These are phyloP conservation scores for Drosophila gaucha DNA, from an alignment of 2,888 invertebrate species.

Conservation along the genomic window DNA sequence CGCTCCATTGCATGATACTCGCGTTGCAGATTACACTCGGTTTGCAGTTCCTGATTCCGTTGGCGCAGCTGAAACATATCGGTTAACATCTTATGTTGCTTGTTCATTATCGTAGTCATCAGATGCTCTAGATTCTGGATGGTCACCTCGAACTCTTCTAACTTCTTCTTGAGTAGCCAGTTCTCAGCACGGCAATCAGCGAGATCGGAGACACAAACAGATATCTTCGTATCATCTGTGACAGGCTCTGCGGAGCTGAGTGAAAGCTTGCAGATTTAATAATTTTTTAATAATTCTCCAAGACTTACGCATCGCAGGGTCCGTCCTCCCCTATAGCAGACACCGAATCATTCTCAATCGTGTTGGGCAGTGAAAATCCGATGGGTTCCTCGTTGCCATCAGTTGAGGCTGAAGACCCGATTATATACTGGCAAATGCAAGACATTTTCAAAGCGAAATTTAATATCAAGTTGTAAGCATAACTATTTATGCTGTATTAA, in stretches of 20 bases:
- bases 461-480: slow-evolving; percentile 5
- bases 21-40: slow-evolving; percentile 75
- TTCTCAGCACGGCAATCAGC: slow-evolving; percentile 76
- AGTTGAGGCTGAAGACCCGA: slow-evolving; percentile 6
- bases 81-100: slow-evolving; percentile 76
- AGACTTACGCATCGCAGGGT: slow-evolving; percentile 11
- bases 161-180: slow-evolving; percentile 75
- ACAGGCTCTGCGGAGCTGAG: slow-evolving; percentile 5
- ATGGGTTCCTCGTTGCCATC: background rate
- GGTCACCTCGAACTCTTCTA: slow-evolving; percentile 67
- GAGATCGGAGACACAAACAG: slow-evolving; percentile 73
- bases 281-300: background rate
- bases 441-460: slow-evolving; percentile 37
- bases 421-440: slow-evolving; percentile 58
- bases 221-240: slow-evolving; percentile 23
- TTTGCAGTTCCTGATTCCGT: slow-evolving; percentile 67
- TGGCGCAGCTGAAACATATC: slow-evolving; percentile 76
- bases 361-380: background rate
- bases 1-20: slow-evolving; percentile 80
- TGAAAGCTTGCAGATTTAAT: background rate
- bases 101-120: slow-evolving; percentile 76
- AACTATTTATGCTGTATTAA: slow-evolving; percentile 1
- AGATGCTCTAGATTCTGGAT: slow-evolving; percentile 78
- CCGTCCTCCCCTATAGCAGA: background rate
- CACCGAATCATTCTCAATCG: background rate